Evolutionary conservation across 2,113 vertebrate genomes (phyloP).

Genomic region (Bombycilla garrulus): DNA sequence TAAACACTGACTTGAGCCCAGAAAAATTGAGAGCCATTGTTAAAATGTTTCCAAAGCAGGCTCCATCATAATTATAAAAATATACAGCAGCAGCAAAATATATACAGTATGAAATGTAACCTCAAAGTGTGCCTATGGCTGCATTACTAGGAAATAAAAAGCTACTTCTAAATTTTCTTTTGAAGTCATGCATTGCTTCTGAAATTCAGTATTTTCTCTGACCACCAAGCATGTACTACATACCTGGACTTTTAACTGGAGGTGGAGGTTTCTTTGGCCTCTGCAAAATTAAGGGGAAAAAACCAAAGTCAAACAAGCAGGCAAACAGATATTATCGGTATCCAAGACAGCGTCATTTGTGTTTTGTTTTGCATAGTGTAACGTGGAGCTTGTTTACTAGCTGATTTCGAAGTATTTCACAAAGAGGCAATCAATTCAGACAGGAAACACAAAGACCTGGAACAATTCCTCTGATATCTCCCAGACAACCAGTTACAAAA

Average conservation of each 20-base stretch:
- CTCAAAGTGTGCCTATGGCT: not conserved
- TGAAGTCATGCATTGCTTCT: not conserved
- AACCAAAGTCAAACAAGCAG: not conserved
- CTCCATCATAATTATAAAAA: not conserved
- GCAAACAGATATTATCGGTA: not conserved
- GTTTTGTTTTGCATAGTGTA: not conserved
- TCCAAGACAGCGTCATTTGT: not conserved
- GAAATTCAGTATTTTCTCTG: not conserved
- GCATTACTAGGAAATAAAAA: not conserved
- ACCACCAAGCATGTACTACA: not conserved
- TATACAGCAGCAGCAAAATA: not conserved
- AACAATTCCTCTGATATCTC: not conserved
- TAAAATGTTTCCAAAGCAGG: not conserved
- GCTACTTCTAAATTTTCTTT: not conserved
- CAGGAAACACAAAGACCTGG: not conserved
- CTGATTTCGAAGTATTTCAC: not conserved
- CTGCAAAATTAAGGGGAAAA: constrained; percentile 61
- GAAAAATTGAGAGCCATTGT: not conserved
- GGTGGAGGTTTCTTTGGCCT: constrained; percentile 87
- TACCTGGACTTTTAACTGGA: constrained; percentile 81
- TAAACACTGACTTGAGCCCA: not conserved
- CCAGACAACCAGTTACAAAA: not conserved
- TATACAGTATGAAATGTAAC: not conserved
- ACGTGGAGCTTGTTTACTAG: not conserved
- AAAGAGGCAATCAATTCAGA: not conserved